Evolutionary conservation across 92 coral and sea anemone species (phyloP).

Genomic region (Ricordea florida): DNA sequence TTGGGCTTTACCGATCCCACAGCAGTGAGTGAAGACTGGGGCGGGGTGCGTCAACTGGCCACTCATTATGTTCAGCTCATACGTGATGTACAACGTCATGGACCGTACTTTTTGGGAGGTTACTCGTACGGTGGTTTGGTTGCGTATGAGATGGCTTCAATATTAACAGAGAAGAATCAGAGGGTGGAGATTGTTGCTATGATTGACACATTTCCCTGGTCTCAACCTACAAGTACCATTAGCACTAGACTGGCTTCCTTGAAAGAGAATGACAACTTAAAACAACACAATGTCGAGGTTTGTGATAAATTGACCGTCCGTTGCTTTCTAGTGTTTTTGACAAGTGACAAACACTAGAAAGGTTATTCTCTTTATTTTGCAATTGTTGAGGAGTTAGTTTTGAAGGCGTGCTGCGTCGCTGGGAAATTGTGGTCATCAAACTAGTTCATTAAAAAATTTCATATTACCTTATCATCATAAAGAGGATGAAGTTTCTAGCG

Average conservation of each 20-base stretch:
- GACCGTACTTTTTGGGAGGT: slow-evolving; percentile 68
- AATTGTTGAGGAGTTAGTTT: no score
- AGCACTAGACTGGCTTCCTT: slow-evolving; percentile 71
- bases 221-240: slow-evolving; percentile 58
- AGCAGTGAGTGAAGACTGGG: slow-evolving; percentile 34
- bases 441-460: no score
- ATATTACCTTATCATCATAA: no score
- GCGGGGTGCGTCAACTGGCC: slow-evolving; percentile 60
- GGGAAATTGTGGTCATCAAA: no score
- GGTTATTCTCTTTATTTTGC: no score
- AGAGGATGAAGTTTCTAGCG: no score
- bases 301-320: no score
- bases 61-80: slow-evolving; percentile 49
- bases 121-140: slow-evolving; percentile 73
- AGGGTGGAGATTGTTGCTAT: slow-evolving; percentile 71
- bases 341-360: no score
- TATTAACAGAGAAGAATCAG: slow-evolving; percentile 61
- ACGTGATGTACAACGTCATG: slow-evolving; percentile 37
- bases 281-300: no score
- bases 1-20: slow-evolving; percentile 58
- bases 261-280: no score
- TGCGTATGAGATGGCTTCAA: slow-evolving; percentile 76
- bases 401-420: no score
- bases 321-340: no score
- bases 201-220: slow-evolving; percentile 89